These are phyloP conservation scores for Delia radicum DNA, from an alignment of 1,140 invertebrate species.

Conservation along the genomic window DNA sequence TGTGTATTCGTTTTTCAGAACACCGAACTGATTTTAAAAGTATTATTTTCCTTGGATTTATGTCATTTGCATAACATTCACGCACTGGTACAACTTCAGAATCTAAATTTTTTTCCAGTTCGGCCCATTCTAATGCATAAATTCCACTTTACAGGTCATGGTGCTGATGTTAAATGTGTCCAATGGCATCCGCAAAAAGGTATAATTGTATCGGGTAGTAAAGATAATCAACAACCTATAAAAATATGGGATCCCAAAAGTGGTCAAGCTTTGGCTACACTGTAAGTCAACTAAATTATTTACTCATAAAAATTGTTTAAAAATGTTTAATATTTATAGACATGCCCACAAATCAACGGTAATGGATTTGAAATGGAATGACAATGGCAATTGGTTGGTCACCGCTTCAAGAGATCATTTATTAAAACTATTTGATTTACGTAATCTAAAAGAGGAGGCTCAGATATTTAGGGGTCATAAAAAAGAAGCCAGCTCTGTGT, in stretches of 20 bases:
- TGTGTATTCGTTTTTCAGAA: too few relatives aligned
- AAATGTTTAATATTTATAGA: slow-evolving; percentile 57
- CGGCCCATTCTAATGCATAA: too few relatives aligned
- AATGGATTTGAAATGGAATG: slow-evolving; percentile 99
- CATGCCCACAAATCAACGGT: slow-evolving; percentile 99
- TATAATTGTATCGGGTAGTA: slow-evolving; percentile 95
- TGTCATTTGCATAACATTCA: too few relatives aligned
- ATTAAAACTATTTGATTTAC: slow-evolving; percentile 96
- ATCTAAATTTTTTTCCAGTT: too few relatives aligned
- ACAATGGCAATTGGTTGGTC: slow-evolving; percentile 99
- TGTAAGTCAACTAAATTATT: too few relatives aligned
- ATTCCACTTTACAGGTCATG: slow-evolving; percentile 77
- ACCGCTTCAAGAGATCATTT: slow-evolving; percentile 97
- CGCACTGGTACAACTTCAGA: too few relatives aligned
- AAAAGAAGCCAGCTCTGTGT: slow-evolving; percentile 95
- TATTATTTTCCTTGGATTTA: too few relatives aligned
- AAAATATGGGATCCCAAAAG: slow-evolving; percentile 99
- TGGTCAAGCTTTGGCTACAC: slow-evolving; percentile 82
- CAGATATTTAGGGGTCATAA: slow-evolving; percentile 98
- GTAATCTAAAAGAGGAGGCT: slow-evolving; percentile 90
- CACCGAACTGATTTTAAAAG: too few relatives aligned
- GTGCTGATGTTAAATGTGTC: slow-evolving; percentile 98
- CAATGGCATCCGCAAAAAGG: slow-evolving; percentile 99
- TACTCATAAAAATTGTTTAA: background rate
- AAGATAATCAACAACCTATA: slow-evolving; percentile 99